Percentiles rank a stretch among this genome's conserved stretches.
Conservation (phyloP, 2,888 invertebrate genomes). For the Lottia gigantea region DNA sequence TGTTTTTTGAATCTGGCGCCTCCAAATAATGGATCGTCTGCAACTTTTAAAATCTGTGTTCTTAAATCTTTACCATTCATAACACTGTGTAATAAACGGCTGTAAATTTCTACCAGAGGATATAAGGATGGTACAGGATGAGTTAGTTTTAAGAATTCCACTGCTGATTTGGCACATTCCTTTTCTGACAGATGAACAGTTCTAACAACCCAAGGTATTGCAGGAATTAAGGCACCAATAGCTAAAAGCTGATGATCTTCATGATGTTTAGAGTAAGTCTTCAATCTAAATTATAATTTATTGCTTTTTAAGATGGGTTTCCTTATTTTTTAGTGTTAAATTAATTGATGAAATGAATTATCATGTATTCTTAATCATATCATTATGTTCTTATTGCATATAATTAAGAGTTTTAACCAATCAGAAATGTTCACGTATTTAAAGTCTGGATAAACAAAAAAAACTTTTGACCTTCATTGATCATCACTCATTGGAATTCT, state of each 20-base stretch:
- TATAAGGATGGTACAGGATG: constrained; percentile 52
- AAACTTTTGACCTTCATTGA: no score
- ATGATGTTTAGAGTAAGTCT: constrained; percentile 16
- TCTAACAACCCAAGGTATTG: constrained; percentile 59
- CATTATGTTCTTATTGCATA: no score
- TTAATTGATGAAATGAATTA: no score
- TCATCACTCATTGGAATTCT: no score
- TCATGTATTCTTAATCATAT: no score
- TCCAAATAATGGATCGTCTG: constrained; percentile 47
- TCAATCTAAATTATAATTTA: neutral
- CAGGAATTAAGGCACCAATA: constrained; percentile 51
- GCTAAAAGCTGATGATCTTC: constrained; percentile 53
- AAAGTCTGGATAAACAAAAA: no score
- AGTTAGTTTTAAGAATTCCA: constrained; percentile 56
- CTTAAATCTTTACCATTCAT: constrained; percentile 51
- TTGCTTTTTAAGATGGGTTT: no score
- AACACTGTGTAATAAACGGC: constrained; percentile 52
- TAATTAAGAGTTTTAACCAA: no score
- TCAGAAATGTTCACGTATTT: no score
- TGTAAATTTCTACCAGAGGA: constrained; percentile 52
- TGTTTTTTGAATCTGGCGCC: constrained; percentile 43
- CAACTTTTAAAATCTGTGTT: constrained; percentile 38
- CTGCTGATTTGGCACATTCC: constrained; percentile 48
- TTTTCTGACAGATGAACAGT: constrained; percentile 50
- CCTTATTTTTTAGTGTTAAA: no score